Evolutionary conservation across 2,888 invertebrate species (phyloP).

Genomic region (Drosophila planitibia): DNA sequence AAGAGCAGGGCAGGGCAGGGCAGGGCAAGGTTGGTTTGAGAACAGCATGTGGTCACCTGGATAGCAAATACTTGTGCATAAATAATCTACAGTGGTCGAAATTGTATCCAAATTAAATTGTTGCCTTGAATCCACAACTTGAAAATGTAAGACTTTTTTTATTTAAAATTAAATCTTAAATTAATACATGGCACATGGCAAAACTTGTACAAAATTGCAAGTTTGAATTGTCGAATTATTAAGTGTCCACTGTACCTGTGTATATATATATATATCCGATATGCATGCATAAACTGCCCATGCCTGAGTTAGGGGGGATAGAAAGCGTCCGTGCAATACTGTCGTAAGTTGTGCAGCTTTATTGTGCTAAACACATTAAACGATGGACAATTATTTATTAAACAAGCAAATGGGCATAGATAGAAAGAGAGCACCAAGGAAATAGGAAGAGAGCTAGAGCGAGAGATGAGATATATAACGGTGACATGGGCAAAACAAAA

Average conservation of each 20-base stretch:
- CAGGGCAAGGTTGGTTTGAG: conserved; percentile 15
- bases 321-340: conserved; percentile 42
- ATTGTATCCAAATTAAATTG: background rate
- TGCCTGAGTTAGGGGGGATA: conserved; percentile 5
- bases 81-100: conserved; percentile 13
- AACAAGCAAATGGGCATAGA: conserved; percentile 48
- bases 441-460: conserved; percentile 5
- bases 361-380: conserved; percentile 64
- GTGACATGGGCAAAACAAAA: conserved; percentile 9
- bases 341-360: conserved; percentile 62
- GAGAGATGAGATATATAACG: background rate
- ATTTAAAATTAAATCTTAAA: background rate
- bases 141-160: background rate
- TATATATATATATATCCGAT: background rate
- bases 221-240: background rate
- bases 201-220: background rate
- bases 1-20: conserved; percentile 4
- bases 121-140: background rate
- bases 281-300: conserved; percentile 4
- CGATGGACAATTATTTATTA: conserved; percentile 72
- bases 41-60: conserved; percentile 73
- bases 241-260: conserved; percentile 1
- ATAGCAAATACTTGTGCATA: conserved; percentile 26
- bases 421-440: background rate
- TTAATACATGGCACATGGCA: background rate